Percentiles rank a stretch among this genome's conserved stretches.
These are phyloP conservation scores for Spondyliosoma cantharus DNA, from an alignment of 2,797 vertebrate species.

Conservation along the genomic window DNA sequence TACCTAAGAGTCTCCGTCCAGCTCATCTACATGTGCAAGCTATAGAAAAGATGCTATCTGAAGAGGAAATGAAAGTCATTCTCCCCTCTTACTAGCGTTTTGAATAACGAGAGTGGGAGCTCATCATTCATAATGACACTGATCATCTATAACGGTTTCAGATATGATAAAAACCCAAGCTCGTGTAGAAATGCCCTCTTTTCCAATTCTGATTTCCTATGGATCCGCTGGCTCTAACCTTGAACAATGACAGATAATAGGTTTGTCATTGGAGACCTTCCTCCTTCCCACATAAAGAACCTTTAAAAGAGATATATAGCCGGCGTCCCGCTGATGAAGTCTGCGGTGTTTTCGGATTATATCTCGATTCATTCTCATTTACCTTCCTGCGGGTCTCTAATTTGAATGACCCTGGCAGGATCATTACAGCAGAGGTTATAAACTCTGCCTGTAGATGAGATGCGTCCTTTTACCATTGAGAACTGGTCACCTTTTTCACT, in stretches of 20 bases:
- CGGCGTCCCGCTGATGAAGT: constrained; percentile 77
- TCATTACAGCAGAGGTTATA: constrained; percentile 84
- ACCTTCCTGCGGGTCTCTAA: constrained; percentile 75
- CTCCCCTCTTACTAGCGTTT: constrained; percentile 76
- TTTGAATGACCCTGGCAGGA: constrained; percentile 81
- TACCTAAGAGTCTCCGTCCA: constrained; percentile 55
- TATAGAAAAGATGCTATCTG: constrained; percentile 75
- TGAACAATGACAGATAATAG: constrained; percentile 84
- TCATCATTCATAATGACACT: constrained; percentile 88
- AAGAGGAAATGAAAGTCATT: constrained; percentile 81
- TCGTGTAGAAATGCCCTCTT: constrained; percentile 77
- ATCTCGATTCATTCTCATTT: constrained; percentile 86
- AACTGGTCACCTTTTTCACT: constrained; percentile 60
- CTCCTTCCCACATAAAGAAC: constrained; percentile 78
- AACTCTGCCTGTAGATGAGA: constrained; percentile 61
- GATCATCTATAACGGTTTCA: constrained; percentile 85
- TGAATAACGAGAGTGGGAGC: constrained; percentile 77
- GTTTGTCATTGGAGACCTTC: constrained; percentile 82
- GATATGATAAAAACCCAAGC: constrained; percentile 81
- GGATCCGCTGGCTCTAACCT: constrained; percentile 81
- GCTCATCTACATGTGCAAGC: constrained; percentile 77
- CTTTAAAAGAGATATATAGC: constrained; percentile 84
- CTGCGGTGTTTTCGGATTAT: constrained; percentile 80
- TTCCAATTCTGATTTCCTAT: constrained; percentile 81
- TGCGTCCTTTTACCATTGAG: constrained; percentile 52